Percentiles rank a stretch among this genome's conserved stretches.
phyloP scores from a whole-genome alignment of 2,113 vertebrate genomes.

The Sylvia atricapilla region DNA sequence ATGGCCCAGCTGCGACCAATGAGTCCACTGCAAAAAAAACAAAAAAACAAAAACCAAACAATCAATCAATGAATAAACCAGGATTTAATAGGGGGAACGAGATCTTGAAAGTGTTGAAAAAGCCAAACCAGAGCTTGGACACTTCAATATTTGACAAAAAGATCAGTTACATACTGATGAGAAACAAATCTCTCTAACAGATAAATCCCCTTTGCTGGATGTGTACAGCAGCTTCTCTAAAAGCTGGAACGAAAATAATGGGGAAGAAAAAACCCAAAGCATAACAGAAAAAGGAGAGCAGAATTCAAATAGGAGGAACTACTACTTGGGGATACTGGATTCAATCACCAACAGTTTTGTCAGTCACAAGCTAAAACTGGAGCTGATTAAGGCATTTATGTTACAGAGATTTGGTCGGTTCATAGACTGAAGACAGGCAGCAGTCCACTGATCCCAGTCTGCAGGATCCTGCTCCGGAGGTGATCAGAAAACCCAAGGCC shows the following conservation, averaged over 20 bases:
- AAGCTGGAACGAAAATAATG: background rate
- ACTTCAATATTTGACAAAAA: background rate
- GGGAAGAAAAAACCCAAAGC: background rate
- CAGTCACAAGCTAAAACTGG: background rate
- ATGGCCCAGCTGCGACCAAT: constrained; percentile 95
- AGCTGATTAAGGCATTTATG: background rate
- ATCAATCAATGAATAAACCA: background rate
- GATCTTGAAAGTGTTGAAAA: background rate
- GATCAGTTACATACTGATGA: background rate
- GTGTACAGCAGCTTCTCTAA: background rate
- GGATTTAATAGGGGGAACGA: background rate
- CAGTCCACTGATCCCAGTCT: background rate
- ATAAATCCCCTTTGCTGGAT: background rate
- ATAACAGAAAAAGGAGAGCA: background rate
- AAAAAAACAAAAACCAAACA: background rate
- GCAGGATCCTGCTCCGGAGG: background rate
- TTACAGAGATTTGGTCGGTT: background rate
- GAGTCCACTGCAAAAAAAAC: constrained; percentile 80
- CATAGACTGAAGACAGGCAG: background rate
- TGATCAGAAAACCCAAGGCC: background rate
- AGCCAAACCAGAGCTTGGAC: background rate
- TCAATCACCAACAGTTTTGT: background rate
- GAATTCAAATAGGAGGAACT: background rate
- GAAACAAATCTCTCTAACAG: background rate
- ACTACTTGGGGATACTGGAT: background rate